Evolutionary conservation across 2,888 invertebrate species (phyloP).

Genomic region (Pyrrhosoma nymphula): DNA sequence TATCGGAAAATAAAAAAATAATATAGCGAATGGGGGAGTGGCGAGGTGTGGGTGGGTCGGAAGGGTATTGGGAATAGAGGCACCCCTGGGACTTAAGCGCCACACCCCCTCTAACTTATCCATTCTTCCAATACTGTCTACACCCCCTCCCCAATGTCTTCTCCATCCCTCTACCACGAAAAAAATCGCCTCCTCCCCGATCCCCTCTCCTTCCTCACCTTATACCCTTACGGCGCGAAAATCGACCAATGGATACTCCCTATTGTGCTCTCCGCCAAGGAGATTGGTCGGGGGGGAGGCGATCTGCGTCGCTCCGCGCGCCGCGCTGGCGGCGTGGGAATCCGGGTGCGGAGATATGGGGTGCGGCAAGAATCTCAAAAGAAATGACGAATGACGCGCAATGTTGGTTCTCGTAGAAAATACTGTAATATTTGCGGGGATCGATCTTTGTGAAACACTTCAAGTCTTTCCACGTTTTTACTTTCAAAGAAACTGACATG

Average conservation of each 20-base stretch:
- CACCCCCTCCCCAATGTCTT: background rate
- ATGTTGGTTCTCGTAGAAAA: no score
- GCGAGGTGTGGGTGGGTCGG: no score
- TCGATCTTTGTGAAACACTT: no score
- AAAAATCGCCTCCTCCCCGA: background rate
- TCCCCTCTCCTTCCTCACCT: background rate
- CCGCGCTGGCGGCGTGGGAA: background rate
- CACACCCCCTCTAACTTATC: no score
- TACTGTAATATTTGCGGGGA: no score
- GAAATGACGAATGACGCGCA: background rate
- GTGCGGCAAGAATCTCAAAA: background rate
- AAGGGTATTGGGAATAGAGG: no score
- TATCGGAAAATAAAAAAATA: background rate
- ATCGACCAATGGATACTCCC: conserved; percentile 59
- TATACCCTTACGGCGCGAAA: conserved; percentile 14
- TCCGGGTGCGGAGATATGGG: background rate
- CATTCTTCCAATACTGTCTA: background rate
- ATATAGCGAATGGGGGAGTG: background rate
- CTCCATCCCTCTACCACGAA: background rate
- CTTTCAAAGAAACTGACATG: no score
- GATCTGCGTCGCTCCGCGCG: background rate
- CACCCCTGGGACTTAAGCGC: no score
- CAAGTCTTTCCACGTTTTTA: no score
- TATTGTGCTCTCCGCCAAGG: conserved; percentile 54
- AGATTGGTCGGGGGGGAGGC: conserved; percentile 47